Evolutionary conservation across 1,140 invertebrate species (phyloP), one percentile per base, ranked within the genome.

Genomic region (Trichonephila inaurata): DNA sequence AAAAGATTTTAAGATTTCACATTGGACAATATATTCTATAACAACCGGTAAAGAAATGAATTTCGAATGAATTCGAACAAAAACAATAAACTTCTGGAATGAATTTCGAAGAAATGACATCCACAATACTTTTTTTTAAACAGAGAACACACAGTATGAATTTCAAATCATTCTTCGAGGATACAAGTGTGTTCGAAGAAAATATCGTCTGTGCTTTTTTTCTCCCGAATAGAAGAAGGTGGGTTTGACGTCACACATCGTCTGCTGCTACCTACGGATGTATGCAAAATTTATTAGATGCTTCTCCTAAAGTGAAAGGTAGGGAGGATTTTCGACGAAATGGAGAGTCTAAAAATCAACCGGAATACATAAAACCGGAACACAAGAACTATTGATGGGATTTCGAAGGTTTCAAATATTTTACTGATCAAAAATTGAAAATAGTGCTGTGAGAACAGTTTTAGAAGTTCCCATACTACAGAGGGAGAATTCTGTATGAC

Each of bases 281-380:
- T 33, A 77, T 77, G 69, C 28, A 77, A 83, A 83, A 83, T 83
- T 51, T 83, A 83, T 51, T 28, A 83, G 19, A 51, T 58, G 19
- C 12, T 58, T n/a, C 12, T 1, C 12, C 69, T 1, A 51, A n/a
- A 83, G 10, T n/a, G 12, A 21, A 69, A n/a, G 51, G 19, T 58
- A 24, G 19, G 12, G 1, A 77, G 24, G 8, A n/a, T 83, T 51
- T 83, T 83, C 51, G 10, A 51, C 10, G n/a, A 5, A 28, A 24
- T n/a, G 28, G 6, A 24, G n/a, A 77, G 28, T 12, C 69, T 21
- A n/a, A 28, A 77, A 14, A 24, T 77, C 0, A 28, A 51, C 8
- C 44, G 44, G 44, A 51, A 51, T 51, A 51, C 8, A 51, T 51
- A 51, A 6, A 51, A 8, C 3, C 44, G 44, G 28, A 51, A 51